phyloP scores from a whole-genome alignment of 1,140 invertebrate genomes.

The Micrasema minimum region DNA sequence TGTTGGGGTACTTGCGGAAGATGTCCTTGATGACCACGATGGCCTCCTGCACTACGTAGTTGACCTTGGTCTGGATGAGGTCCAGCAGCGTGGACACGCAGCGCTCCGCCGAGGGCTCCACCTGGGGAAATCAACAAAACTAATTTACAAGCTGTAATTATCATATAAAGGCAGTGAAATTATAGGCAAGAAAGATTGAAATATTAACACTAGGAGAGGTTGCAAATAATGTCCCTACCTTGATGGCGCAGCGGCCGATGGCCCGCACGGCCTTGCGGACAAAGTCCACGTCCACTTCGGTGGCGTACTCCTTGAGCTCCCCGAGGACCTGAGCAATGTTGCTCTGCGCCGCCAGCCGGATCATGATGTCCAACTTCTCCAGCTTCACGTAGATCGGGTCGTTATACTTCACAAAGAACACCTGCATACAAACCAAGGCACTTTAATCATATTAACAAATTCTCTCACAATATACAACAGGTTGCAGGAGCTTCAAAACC shows the following conservation, averaged over 20 bases:
- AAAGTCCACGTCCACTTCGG: conserved; percentile 99
- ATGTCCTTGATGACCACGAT: conserved; percentile 99
- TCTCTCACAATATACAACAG: not conserved
- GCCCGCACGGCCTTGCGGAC: conserved; percentile 98
- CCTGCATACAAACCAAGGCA: conserved; percentile 61
- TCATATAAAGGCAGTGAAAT: not conserved
- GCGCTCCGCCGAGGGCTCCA: conserved; percentile 97
- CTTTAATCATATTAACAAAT: conserved; percentile 23
- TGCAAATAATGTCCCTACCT: conserved; percentile 70
- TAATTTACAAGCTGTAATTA: not conserved
- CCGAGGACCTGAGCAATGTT: conserved; percentile 99
- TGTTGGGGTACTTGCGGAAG: conserved; percentile 99
- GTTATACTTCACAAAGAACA: conserved; percentile 99
- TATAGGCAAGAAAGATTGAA: not conserved
- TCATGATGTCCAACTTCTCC: conserved; percentile 99
- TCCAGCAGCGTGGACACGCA: conserved; percentile 99
- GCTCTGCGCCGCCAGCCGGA: conserved; percentile 95
- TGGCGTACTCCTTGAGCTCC: conserved; percentile 99
- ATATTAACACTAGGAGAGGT: not conserved
- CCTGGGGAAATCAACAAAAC: conserved; percentile 54
- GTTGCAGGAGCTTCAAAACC: no score
- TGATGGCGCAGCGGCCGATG: conserved; percentile 99
- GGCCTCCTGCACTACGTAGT: conserved; percentile 99
- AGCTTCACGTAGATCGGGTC: conserved; percentile 99
- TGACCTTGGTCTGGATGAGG: conserved; percentile 99